A percentile compares a stretch with the other conserved stretches of the same genome.
These are phyloP conservation scores for Palythoa caribaeorum DNA, from an alignment of 92 coral and sea anemone species.

Conservation along the genomic window DNA sequence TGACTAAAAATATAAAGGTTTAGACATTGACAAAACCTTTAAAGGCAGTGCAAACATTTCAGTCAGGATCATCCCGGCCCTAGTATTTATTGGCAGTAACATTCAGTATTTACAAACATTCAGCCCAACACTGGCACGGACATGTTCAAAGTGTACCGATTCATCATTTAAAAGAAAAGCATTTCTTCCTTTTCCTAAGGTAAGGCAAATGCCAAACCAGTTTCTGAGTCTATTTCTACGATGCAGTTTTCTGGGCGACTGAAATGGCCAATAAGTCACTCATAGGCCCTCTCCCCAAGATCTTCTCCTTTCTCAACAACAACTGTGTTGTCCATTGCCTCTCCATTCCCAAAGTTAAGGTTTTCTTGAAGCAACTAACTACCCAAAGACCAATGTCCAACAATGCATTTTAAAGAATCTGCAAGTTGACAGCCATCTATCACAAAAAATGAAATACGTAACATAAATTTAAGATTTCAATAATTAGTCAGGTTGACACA, in stretches of 20 bases:
- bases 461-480: background rate
- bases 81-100: background rate
- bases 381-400: background rate
- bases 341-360: background rate
- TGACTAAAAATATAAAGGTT: too few relatives aligned
- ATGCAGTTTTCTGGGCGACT: background rate
- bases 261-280: background rate
- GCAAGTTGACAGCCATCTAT: background rate
- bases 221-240: background rate
- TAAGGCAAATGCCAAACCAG: background rate
- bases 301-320: background rate
- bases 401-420: background rate
- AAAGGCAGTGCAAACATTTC: too few relatives aligned
- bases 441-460: background rate
- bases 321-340: background rate
- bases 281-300: background rate
- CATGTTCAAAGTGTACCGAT: background rate
- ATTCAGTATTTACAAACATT: background rate
- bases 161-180: background rate
- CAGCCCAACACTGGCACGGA: background rate
- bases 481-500: background rate
- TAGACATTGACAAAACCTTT: background rate
- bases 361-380: background rate
- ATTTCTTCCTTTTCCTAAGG: background rate
- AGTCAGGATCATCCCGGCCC: too few relatives aligned